These are phyloP conservation scores for Peromyscus eremicus DNA, from an alignment of 2,797 vertebrate genomes.

Conservation along the genomic window DNA sequence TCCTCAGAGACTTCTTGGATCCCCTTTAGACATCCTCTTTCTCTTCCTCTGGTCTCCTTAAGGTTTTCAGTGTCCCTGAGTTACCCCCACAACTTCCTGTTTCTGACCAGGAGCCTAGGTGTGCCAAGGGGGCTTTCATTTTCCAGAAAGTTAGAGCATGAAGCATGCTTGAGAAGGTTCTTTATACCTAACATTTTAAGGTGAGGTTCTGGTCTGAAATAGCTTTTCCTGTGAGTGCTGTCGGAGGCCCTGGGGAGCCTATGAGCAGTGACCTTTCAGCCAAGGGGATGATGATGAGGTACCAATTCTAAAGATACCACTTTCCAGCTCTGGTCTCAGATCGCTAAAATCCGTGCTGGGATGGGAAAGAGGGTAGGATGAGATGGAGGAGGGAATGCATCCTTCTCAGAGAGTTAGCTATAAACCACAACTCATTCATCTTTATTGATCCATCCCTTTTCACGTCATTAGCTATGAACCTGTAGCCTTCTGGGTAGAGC, in stretches of 20 bases:
- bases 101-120: slow-evolving; percentile 20
- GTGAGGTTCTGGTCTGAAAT: not conserved
- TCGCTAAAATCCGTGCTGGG: not conserved
- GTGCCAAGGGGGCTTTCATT: slow-evolving; percentile 38
- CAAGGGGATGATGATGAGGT: too few relatives aligned
- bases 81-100: slow-evolving; percentile 31
- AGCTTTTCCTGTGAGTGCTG: not conserved
- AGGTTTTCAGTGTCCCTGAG: not conserved
- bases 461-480: not conserved
- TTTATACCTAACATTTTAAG: slow-evolving; percentile 14
- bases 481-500: not conserved
- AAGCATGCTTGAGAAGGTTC: not conserved
- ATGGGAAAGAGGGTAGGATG: not conserved
- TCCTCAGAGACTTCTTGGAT: not conserved
- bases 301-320: too few relatives aligned
- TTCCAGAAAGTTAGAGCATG: slow-evolving; percentile 39
- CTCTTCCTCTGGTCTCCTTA: not conserved
- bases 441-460: not conserved
- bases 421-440: not conserved
- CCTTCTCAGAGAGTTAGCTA: not conserved
- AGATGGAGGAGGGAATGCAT: not conserved
- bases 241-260: not conserved
- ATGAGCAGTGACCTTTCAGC: not conserved
- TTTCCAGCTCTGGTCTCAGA: not conserved
- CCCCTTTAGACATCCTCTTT: not conserved